Evolutionary conservation across 2,888 invertebrate genomes (phyloP), one percentile per base, ranked within the genome.

Genomic region (Cephus sareptanus): DNA sequence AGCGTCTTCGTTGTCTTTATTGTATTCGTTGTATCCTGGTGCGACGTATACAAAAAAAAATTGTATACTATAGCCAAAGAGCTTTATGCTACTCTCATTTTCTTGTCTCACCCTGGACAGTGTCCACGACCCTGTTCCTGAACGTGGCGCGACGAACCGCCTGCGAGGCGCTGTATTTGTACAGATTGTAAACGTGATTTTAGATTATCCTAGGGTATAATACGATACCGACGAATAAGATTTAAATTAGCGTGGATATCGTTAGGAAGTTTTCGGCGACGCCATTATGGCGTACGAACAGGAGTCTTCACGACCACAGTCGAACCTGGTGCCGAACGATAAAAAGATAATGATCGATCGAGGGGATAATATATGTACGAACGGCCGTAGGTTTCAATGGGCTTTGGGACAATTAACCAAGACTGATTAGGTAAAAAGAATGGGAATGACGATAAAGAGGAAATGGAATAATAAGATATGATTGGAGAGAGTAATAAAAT

Each of bases 351-450:
- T 9, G 56, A 23, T 15, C 23, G 56, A 56, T 56, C 56, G 56
- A 56, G 23, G 56, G 23, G 56, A 56, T 71, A 31, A 34, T 71
- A 34, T 34, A 31, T 71, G 71, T 33, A 71, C 9, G 71, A 31
- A 31, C 71, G 31, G 33, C 33, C 71, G 71, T 71, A 34, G 31
- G 71, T 71, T 31, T 71, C 34, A 31, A 33, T 23, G 37, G 34
- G 34, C 81, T 83, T 77, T 81, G 81, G 84, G 82, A 85, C 80
- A 84, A 83, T 82, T 85, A 84, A 83, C 83, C 85, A 87, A 87
- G 87, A 87, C 87, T 87, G 87, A 87, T 86, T 87, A 87, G 87
- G 80, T 87, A 84, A 85, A 84, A 82, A 81, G 78, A 81, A 80
- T 56, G 56, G 56, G 56, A 23, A 15, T 9, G 56, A 56, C 56